These are phyloP conservation scores for Tuberolachnus salignus DNA, from an alignment of 2,888 invertebrate genomes.

Conservation along the genomic window DNA sequence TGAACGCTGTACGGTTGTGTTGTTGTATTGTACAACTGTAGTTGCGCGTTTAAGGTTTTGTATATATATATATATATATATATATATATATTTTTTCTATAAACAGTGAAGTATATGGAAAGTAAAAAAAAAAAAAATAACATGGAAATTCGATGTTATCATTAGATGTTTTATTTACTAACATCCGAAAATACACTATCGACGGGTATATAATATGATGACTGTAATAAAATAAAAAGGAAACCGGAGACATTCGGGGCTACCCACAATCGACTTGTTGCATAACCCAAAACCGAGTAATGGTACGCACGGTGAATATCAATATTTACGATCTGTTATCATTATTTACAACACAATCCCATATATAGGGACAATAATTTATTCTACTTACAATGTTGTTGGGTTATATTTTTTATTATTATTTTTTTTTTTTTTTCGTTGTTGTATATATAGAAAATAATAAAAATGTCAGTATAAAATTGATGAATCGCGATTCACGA, in stretches of 20 bases:
- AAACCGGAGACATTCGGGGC: constrained; percentile 11
- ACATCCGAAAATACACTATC: constrained; percentile 25
- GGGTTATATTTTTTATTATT: too few relatives aligned
- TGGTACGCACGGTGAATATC: constrained; percentile 4
- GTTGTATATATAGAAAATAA: too few relatives aligned
- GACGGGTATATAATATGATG: neutral
- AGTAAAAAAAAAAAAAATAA: neutral
- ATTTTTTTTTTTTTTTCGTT: too few relatives aligned
- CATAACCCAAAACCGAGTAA: constrained; percentile 24
- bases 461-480: neutral
- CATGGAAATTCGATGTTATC: constrained; percentile 23
- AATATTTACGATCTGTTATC: constrained; percentile 34
- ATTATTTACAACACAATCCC: constrained; percentile 13
- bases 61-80: too few relatives aligned
- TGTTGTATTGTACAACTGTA: constrained; percentile 6
- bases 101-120: neutral
- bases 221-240: neutral
- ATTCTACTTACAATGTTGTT: constrained; percentile 15
- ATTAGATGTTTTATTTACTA: neutral
- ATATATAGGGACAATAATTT: constrained; percentile 30
- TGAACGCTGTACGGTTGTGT: neutral
- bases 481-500: neutral
- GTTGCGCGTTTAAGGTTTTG: neutral
- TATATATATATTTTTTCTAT: neutral
- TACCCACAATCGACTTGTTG: constrained; percentile 38